Base-by-base conservation (phyloP, 2,113 vertebrate genomes). In the Alethe castanea region DNA sequence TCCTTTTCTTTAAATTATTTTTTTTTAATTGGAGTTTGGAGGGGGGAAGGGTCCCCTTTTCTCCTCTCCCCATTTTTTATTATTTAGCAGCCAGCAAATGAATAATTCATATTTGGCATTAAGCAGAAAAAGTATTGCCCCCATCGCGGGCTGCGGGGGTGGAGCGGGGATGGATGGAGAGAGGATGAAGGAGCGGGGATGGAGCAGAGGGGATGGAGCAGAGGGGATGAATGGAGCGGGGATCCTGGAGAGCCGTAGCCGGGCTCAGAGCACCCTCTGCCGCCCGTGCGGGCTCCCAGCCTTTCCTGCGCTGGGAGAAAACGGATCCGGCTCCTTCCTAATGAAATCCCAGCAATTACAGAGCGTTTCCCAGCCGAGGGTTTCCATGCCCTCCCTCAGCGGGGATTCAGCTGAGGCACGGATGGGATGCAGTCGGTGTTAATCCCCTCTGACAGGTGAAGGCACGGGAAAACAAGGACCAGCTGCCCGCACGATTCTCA, bases 241-340 rank as follows among this genome's bases (percentile, higher is more conserved):
- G 48, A 17, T 8, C 15, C 23, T 19, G 10, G 5, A 26, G 22
- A 26, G 14, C 7, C 44, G 11, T 90, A 66, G 40, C 67, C n/a
- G 36, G 71, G 73, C 95, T 92, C 86, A 92, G 61, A 97, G 95
- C 93, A 87, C 95, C 97, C 87, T 83, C 96, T 97, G 93, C 93
- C 10, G 97, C 81, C 57, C 8, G 24, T 11, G 53, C 2, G 7
- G 1, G 25, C 29, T 61, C 42, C 50, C 47, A 8, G 69, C 84
- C 47, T 40, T 53, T 42, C 66, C 81, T 5, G 47, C 3, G 0
- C n/a, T 0, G 29, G n/a, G 28, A 52, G 14, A 42, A n/a, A 38
- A 7, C 0, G 6, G 56, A 25, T 7, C 3, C 20, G 1, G 56
- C 26, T 6, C 50, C 44, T n/a, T 28, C 6, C 24, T 56, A 48